Conservation (phyloP, 2,888 invertebrate genomes). For the Drosophila affinis region DNA sequence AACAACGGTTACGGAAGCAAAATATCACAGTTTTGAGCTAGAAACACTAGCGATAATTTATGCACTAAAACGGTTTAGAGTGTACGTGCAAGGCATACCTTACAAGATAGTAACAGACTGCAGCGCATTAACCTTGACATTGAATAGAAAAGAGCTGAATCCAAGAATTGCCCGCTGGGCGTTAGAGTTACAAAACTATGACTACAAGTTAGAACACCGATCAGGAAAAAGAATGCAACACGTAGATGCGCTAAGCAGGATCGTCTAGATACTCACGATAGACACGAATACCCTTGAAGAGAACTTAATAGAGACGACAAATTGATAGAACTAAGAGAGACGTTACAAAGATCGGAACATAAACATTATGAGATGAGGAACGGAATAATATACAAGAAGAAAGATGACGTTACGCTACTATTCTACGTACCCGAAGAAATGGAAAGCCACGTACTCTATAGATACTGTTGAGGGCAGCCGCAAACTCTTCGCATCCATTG, state of each 20-base stretch:
- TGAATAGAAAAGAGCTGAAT: no score
- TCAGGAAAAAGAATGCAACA: conserved; percentile 2
- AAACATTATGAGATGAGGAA: conserved; percentile 11
- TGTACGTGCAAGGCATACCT: no score
- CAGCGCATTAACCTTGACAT: no score
- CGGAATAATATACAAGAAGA: no score
- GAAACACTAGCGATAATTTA: background rate
- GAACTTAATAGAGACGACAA: background rate
- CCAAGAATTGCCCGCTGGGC: no score
- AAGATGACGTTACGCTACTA: background rate
- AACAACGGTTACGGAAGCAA: no score
- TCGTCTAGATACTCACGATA: background rate
- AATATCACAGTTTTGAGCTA: background rate
- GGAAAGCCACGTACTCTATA: no score
- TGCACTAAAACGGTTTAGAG: background rate
- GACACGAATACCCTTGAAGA: conserved; percentile 3
- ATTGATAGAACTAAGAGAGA: no score
- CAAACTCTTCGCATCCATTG: no score
- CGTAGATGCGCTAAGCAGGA: background rate
- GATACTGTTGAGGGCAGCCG: no score
- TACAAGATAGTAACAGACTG: background rate
- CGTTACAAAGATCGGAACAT: background rate
- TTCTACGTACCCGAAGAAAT: background rate
- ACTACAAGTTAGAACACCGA: background rate
- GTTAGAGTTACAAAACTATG: background rate